Evolutionary conservation across 2,113 vertebrate species (phyloP).

Genomic region (Rallus limicola): DNA sequence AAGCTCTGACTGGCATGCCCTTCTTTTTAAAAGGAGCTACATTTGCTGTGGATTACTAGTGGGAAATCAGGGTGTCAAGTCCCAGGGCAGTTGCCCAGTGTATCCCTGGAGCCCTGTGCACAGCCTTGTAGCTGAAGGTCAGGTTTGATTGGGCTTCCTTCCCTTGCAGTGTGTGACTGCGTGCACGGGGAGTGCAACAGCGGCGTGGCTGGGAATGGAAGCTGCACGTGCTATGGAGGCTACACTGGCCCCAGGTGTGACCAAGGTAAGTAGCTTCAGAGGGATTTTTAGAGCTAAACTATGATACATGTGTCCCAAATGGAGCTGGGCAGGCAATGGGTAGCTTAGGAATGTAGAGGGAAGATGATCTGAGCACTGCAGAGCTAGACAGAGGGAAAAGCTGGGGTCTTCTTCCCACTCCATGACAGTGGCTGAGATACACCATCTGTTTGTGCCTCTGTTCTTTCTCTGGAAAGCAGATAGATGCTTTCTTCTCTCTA

Average conservation of each 20-base stretch:
- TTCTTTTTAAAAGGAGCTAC: background rate
- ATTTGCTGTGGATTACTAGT: background rate
- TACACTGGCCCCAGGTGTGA: constrained; percentile 88
- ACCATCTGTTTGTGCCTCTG: background rate
- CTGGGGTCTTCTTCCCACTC: background rate
- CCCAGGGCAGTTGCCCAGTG: background rate
- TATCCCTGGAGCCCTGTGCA: background rate
- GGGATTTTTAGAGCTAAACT: background rate
- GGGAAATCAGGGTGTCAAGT: background rate
- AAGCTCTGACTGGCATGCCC: background rate
- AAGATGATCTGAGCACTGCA: background rate
- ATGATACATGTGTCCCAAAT: background rate
- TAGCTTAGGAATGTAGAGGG: background rate
- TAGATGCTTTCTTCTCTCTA: background rate
- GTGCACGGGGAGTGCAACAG: constrained; percentile 81
- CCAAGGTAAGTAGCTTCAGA: constrained; percentile 76
- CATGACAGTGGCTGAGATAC: background rate
- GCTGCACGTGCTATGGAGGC: constrained; percentile 89
- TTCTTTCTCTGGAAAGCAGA: background rate
- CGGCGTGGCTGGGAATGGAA: constrained; percentile 80
- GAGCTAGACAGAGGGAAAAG: background rate
- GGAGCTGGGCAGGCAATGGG: background rate
- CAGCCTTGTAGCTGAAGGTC: background rate
- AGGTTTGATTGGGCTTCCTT: background rate
- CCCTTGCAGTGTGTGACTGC: constrained; percentile 85